Conservation (phyloP, 1,140 invertebrate species). For the Pseudomyrmex cubaensis region DNA sequence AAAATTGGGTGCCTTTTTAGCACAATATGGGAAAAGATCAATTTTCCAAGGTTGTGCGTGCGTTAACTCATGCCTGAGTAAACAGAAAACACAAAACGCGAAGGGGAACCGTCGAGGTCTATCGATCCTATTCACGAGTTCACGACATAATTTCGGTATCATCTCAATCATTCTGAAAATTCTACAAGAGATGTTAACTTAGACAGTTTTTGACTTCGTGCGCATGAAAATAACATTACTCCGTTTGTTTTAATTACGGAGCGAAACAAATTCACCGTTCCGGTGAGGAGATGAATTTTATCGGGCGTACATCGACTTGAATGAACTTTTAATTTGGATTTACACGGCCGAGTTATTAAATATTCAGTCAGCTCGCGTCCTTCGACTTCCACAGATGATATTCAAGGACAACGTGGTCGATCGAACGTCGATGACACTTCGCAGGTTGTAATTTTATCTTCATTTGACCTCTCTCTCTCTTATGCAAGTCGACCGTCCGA, state of each 20-base stretch:
- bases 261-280: background rate
- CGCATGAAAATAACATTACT: too few relatives aligned
- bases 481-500: slow-evolving; percentile 69
- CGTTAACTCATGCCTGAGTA: slow-evolving; percentile 35
- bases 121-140: background rate
- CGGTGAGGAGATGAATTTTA: too few relatives aligned
- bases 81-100: slow-evolving; percentile 32
- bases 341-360: slow-evolving; percentile 26
- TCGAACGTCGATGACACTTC: slow-evolving; percentile 74
- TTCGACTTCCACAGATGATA: slow-evolving; percentile 68
- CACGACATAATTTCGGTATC: background rate
- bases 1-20: background rate
- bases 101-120: slow-evolving; percentile 20
- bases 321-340: slow-evolving; percentile 47
- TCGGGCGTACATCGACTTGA: slow-evolving; percentile 1
- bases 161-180: too few relatives aligned
- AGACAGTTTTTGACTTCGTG: too few relatives aligned
- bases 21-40: background rate
- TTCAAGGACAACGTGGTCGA: slow-evolving; percentile 70
- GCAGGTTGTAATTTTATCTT: slow-evolving; percentile 75
- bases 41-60: slow-evolving; percentile 38
- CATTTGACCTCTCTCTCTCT: slow-evolving; percentile 65
- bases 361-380: slow-evolving; percentile 58
- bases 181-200: too few relatives aligned
- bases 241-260: background rate